Evolutionary conservation across 2,797 vertebrate species (phyloP), one percentile per base, ranked within the genome.

Genomic region (Macroramphosus scolopax): DNA sequence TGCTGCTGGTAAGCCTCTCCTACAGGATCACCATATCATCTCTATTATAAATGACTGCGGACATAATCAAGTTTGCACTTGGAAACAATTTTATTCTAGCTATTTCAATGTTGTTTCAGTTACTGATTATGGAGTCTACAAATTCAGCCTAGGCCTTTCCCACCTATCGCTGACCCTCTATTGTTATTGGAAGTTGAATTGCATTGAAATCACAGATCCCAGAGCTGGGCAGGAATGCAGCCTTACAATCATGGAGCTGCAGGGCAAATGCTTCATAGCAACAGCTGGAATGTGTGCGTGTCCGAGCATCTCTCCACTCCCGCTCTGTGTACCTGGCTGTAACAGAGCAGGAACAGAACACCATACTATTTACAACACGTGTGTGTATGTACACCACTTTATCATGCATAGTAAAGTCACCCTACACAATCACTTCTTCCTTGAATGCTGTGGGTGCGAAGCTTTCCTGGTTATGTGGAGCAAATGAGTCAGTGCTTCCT

Each of bases 1-100:
- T 91, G 80, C 63, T 93, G 30, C 93, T 97, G 93, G 96, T 98
- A 45, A 49, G 85, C 24, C 12, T 30, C 4, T 6, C 24, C 26
- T 34, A 8, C 60, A 40, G 53, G 52, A 68, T 25, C 20, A 12
- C 30, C 14, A 20, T n/a, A 58, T 54, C 15, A 18, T 22, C 8
- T 48, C 40, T 43, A 4, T 51, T 33, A 17, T 48, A 13, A 34
- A 18, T 37, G 15, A 40, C 36, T 47, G 3, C 14, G 22, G 2
- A 37, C 1, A 0, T 20, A 9, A 36, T 50, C 2, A 8, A n/a
- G 35, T 52, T 52, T 63, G 14, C 42, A 24, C 5, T 4, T n/a
- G n/a, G n/a, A n/a, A n/a, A n/a, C n/a, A n/a, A n/a, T n/a, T n/a
- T n/a, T n/a, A n/a, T n/a, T n/a, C n/a, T n/a, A n/a, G n/a, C n/a